Percentiles rank a stretch among this genome's conserved stretches.
phyloP scores from a whole-genome alignment of 1,140 invertebrate genomes.

The Heliconius melpomene region DNA sequence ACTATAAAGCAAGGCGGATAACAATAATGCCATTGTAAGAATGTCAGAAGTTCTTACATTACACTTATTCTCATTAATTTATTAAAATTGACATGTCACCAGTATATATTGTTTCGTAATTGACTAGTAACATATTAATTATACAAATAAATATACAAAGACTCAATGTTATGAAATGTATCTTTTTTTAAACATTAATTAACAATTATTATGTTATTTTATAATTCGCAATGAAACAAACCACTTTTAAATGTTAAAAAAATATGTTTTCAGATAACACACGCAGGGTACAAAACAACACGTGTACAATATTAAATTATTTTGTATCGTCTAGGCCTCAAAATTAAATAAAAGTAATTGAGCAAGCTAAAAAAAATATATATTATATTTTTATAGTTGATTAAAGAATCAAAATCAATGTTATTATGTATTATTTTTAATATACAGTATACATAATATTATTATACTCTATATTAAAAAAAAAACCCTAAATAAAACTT shows the following conservation, averaged over 20 bases:
- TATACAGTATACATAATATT: too few species aligned
- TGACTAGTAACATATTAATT: constrained; percentile 13
- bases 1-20: too few species aligned
- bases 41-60: background rate
- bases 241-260: too few species aligned
- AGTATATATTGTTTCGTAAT: background rate
- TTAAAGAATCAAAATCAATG: background rate
- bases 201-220: too few species aligned
- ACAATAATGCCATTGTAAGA: too few species aligned
- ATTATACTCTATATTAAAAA: too few species aligned
- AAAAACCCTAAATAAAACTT: background rate
- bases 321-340: constrained; percentile 43
- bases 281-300: constrained; percentile 18
- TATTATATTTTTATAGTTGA: background rate
- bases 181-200: too few species aligned
- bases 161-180: background rate
- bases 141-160: background rate
- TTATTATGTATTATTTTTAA: too few species aligned
- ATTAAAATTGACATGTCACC: background rate
- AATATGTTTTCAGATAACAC: background rate
- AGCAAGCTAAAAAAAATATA: constrained; percentile 35
- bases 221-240: background rate
- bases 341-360: constrained; percentile 41
- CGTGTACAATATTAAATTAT: constrained; percentile 25
- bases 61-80: background rate